phyloP scores from a whole-genome alignment of 2,113 vertebrate species.

The Catharus bicknelli region DNA sequence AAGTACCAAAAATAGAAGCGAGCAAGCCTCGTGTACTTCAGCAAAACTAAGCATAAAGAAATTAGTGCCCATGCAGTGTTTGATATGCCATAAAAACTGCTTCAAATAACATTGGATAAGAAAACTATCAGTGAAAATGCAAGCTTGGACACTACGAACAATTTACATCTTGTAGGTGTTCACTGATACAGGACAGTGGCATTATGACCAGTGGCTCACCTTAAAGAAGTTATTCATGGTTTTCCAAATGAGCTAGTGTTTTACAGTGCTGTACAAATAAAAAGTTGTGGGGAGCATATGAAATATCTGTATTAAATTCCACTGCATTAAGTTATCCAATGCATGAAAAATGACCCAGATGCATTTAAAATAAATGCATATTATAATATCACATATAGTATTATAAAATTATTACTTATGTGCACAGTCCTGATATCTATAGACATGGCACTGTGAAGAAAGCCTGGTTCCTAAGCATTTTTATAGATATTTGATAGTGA shows the following conservation, averaged over 20 bases:
- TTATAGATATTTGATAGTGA: conserved; percentile 68
- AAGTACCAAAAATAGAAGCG: conserved; percentile 36
- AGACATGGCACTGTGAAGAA: conserved; percentile 72
- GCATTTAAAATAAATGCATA: conserved; percentile 81
- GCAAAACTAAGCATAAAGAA: conserved; percentile 64
- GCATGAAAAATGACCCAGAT: conserved; percentile 74
- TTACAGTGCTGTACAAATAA: conserved; percentile 74
- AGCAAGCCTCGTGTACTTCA: conserved; percentile 28
- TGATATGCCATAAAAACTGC: conserved; percentile 66
- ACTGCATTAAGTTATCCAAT: conserved; percentile 72
- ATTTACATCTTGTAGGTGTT: conserved; percentile 54
- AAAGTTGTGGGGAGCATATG: conserved; percentile 68
- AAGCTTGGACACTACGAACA: conserved; percentile 60
- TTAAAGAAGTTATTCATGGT: background rate
- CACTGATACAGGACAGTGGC: conserved; percentile 38
- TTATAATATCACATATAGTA: conserved; percentile 69
- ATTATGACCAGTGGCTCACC: conserved; percentile 37
- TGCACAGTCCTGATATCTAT: conserved; percentile 72
- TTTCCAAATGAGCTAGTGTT: conserved; percentile 52
- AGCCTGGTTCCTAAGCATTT: conserved; percentile 63
- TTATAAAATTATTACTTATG: conserved; percentile 79
- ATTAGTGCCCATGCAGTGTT: conserved; percentile 63
- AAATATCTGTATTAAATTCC: conserved; percentile 76
- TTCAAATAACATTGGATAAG: conserved; percentile 64
- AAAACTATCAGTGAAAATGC: conserved; percentile 74